phyloP scores from a whole-genome alignment of 2,888 invertebrate species.

The Protula sp. region DNA sequence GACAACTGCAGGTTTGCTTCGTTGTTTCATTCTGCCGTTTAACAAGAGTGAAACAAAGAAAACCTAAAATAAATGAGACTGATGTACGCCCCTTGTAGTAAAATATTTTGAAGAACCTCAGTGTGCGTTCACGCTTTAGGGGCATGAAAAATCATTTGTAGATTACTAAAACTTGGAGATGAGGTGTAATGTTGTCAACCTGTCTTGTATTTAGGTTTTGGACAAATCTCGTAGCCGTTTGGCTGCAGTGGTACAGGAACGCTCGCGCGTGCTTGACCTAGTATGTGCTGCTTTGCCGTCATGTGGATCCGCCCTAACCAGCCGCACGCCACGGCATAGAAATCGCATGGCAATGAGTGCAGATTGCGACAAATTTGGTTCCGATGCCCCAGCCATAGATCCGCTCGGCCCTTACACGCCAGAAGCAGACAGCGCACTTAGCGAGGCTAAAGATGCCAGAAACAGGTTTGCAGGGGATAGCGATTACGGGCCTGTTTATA shows the following conservation, averaged over 20 bases:
- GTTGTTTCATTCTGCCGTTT: too few relatives aligned
- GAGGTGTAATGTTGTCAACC: too few relatives aligned
- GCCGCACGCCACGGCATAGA: neutral
- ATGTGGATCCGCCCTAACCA: slow-evolving; percentile 20
- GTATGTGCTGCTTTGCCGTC: slow-evolving; percentile 41
- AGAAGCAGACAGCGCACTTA: slow-evolving; percentile 41
- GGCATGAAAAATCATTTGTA: too few relatives aligned
- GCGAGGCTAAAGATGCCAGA: slow-evolving; percentile 42
- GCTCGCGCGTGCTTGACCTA: slow-evolving; percentile 49
- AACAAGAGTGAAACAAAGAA: too few relatives aligned
- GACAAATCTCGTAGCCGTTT: slow-evolving; percentile 44
- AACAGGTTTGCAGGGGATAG: slow-evolving; percentile 8
- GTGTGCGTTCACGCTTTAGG: too few relatives aligned
- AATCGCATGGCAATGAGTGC: slow-evolving; percentile 1
- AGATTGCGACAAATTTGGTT: neutral
- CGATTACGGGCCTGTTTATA: too few relatives aligned
- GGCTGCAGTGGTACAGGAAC: slow-evolving; percentile 43
- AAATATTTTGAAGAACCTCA: too few relatives aligned
- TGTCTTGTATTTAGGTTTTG: slow-evolving; percentile 29
- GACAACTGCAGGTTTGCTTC: slow-evolving; percentile 51
- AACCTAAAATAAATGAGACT: too few relatives aligned
- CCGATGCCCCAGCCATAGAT: slow-evolving; percentile 22
- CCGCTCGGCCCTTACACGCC: slow-evolving; percentile 49
- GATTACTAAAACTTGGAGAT: too few relatives aligned
- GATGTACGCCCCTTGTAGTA: too few relatives aligned